Base-by-base conservation (phyloP, 1,140 invertebrate genomes). In the Drosophila bifasciata region DNA sequence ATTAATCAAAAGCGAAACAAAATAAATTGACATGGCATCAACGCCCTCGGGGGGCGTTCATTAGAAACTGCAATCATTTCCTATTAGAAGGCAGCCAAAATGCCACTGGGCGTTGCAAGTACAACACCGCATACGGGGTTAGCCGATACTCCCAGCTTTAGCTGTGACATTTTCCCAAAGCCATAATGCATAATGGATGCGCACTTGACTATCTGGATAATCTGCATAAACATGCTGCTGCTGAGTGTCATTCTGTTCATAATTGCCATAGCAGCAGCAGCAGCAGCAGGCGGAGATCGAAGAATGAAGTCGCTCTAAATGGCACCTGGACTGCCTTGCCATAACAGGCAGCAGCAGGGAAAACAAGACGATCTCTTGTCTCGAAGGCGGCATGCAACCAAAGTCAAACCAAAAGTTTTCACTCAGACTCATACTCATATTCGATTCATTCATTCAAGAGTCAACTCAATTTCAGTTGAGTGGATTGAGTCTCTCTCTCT, bases 321-420 rank as follows among this genome's bases (percentile, higher is more conserved):
- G 73, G 81, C 77, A 81, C 60, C 73, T 74, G 45, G 80, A 59
- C 80, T 58, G 63, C 80, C 79, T 85, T 79, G 72, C 67, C 43
- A 39, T 39, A 55, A 21, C 52, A n/a, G 36, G 52, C 40, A 44
- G 36, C n/a, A 8, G 19, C 59, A 56, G 41, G 17, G 13, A 28
- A n/a, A 77, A 74, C 75, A 77, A 75, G 60, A 61, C 48, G 73
- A 73, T 85, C 80, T 73, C 43, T 36, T 50, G 57, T 64, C 59
- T 64, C 59, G 61, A 19, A 75, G 72, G 72, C 71, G 69, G 57
- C 69, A 62, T 72, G 69, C 69, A 72, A 71, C 69, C n/a, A 49
- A n/a, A n/a, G n/a, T n/a, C n/a, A n/a, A n/a, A n/a, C n/a, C n/a
- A n/a, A n/a, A n/a, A n/a, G n/a, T n/a, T n/a, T n/a, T n/a, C n/a